Evolutionary conservation across 2,113 vertebrate species (phyloP).

Genomic region (Prionailurus bengalensis): DNA sequence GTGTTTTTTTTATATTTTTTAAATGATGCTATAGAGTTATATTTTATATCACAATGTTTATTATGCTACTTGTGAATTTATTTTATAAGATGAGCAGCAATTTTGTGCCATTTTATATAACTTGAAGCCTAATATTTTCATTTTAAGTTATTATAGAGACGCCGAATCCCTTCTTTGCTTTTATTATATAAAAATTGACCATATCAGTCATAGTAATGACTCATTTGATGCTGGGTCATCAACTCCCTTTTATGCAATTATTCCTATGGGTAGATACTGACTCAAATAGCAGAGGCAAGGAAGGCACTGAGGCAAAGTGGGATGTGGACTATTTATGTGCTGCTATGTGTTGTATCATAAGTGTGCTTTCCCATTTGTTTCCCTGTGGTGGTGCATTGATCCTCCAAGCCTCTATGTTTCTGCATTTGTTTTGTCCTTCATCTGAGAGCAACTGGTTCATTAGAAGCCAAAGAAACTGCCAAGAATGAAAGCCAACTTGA

Average conservation of each 20-base stretch:
- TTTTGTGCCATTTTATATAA: conserved; percentile 3
- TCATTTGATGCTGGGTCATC: conserved; percentile 59
- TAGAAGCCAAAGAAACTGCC: conserved; percentile 37
- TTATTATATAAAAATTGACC: conserved; percentile 56
- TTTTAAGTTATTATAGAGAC: conserved; percentile 36
- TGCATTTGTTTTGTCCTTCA: neutral
- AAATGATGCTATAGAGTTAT: neutral
- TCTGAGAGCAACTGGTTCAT: conserved; percentile 44
- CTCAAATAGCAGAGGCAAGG: neutral
- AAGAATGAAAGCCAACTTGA: neutral
- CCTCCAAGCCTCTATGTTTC: neutral
- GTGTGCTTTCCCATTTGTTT: neutral
- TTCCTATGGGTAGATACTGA: conserved; percentile 5
- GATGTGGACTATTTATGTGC: neutral
- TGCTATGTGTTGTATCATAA: neutral
- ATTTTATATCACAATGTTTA: conserved; percentile 41
- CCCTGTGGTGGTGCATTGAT: conserved; percentile 38
- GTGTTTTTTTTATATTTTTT: neutral
- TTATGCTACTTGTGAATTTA: conserved; percentile 40
- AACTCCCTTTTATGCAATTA: conserved; percentile 46
- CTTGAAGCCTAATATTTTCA: conserved; percentile 50
- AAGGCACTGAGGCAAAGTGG: neutral
- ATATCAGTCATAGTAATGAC: conserved; percentile 46
- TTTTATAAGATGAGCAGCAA: conserved; percentile 49
- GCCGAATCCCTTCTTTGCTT: conserved; percentile 41